These are phyloP conservation scores for Monochamus saltuarius DNA, from an alignment of 1,140 invertebrate genomes.

Conservation along the genomic window DNA sequence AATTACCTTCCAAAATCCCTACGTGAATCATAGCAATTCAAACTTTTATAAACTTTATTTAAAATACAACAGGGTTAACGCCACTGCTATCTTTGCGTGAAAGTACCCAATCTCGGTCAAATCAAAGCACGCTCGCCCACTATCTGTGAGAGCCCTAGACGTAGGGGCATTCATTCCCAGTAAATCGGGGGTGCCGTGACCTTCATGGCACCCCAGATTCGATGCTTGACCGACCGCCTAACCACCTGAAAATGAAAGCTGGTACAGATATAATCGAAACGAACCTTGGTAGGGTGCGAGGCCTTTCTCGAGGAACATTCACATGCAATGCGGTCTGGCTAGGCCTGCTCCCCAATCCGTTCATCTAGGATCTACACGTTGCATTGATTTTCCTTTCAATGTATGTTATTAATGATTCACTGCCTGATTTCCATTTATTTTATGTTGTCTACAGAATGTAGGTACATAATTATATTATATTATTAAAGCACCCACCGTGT, in stretches of 20 bases:
- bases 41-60: too few relatives aligned
- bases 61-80: too few relatives aligned
- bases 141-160: neutral
- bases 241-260: slow-evolving; percentile 32
- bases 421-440: neutral
- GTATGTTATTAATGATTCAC: neutral
- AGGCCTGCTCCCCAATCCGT: neutral
- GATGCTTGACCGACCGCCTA: slow-evolving; percentile 15
- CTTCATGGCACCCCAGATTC: slow-evolving; percentile 16
- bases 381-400: neutral
- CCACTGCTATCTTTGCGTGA: too few relatives aligned
- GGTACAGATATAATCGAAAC: slow-evolving; percentile 27
- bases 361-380: neutral
- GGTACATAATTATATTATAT: too few relatives aligned
- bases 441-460: neutral
- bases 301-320: neutral
- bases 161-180: neutral
- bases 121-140: neutral
- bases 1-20: too few relatives aligned
- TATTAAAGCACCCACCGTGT: too few relatives aligned
- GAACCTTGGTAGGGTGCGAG: slow-evolving; percentile 25
- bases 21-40: too few relatives aligned
- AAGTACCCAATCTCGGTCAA: too few relatives aligned
- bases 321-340: slow-evolving; percentile 13
- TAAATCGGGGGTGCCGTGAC: slow-evolving; percentile 24